Conservation (phyloP, 2,113 vertebrate species). For the Speoplatyrhinus poulsoni region DNA sequence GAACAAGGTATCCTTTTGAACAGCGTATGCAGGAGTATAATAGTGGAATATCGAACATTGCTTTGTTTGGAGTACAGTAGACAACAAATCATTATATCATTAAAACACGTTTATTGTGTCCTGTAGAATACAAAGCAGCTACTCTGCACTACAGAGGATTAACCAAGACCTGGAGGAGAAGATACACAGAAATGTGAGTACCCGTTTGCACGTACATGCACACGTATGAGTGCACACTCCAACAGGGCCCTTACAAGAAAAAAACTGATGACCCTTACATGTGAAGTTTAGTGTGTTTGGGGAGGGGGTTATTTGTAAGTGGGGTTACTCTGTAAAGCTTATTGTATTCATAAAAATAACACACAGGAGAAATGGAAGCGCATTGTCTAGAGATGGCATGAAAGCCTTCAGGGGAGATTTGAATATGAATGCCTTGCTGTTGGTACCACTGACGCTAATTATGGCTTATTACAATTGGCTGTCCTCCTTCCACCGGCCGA, state of each 20-base stretch:
- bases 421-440: conserved; percentile 60
- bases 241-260: not conserved
- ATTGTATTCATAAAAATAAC: not conserved
- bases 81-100: not conserved
- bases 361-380: conserved; percentile 6
- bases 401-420: conserved; percentile 40
- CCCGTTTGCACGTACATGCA: not conserved
- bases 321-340: too few relatives aligned
- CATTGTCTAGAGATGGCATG: conserved; percentile 30
- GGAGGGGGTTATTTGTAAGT: too few relatives aligned
- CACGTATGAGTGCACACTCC: not conserved
- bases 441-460: conserved; percentile 71
- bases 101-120: conserved; percentile 28
- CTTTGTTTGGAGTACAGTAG: too few relatives aligned
- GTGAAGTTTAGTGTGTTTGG: not conserved
- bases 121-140: conserved; percentile 94
- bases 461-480: conserved; percentile 61
- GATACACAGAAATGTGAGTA: conserved; percentile 82
- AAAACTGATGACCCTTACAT: not conserved
- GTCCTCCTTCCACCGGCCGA: conserved; percentile 64
- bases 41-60: too few relatives aligned
- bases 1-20: too few relatives aligned
- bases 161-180: conserved; percentile 98
- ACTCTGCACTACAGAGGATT: conserved; percentile 93
- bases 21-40: too few relatives aligned